phyloP scores from a whole-genome alignment of 2,888 invertebrate species.

The Aquatica leii region DNA sequence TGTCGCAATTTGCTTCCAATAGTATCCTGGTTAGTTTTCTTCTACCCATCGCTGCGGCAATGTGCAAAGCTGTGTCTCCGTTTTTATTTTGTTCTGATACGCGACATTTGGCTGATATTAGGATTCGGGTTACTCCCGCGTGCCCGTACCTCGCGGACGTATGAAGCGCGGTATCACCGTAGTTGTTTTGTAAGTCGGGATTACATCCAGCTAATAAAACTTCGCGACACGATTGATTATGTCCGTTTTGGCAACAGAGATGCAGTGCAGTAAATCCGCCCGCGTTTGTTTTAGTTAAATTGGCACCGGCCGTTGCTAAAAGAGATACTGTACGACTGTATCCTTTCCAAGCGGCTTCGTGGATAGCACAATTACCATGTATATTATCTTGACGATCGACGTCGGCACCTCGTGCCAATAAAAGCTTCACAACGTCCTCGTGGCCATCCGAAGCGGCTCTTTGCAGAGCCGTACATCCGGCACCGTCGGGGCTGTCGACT shows the following conservation, averaged over 20 bases:
- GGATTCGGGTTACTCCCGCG: conserved; percentile 92
- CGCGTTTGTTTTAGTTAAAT: conserved; percentile 74
- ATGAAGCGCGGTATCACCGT: conserved; percentile 94
- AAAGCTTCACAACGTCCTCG: conserved; percentile 74
- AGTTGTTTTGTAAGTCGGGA: conserved; percentile 91
- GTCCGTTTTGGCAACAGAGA: conserved; percentile 94
- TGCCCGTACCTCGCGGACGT: conserved; percentile 96
- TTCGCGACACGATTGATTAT: conserved; percentile 93
- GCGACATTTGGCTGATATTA: conserved; percentile 88
- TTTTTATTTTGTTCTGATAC: conserved; percentile 93
- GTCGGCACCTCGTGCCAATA: conserved; percentile 73
- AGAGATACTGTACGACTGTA: conserved; percentile 84
- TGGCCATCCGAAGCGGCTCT: conserved; percentile 86
- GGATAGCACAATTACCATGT: conserved; percentile 92
- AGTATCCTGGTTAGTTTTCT: conserved; percentile 90
- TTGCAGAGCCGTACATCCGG: conserved; percentile 79
- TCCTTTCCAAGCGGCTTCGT: conserved; percentile 96
- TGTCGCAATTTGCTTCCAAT: conserved; percentile 84
- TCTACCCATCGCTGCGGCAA: conserved; percentile 92
- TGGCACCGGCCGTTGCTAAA: conserved; percentile 73
- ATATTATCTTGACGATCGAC: conserved; percentile 80
- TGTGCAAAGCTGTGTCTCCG: conserved; percentile 93
- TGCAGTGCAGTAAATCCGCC: conserved; percentile 95
- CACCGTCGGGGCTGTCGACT: conserved; percentile 63
- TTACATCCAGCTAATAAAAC: conserved; percentile 86